These are phyloP conservation scores for Pollenia amentaria DNA, from an alignment of 2,888 invertebrate genomes.

Conservation along the genomic window DNA sequence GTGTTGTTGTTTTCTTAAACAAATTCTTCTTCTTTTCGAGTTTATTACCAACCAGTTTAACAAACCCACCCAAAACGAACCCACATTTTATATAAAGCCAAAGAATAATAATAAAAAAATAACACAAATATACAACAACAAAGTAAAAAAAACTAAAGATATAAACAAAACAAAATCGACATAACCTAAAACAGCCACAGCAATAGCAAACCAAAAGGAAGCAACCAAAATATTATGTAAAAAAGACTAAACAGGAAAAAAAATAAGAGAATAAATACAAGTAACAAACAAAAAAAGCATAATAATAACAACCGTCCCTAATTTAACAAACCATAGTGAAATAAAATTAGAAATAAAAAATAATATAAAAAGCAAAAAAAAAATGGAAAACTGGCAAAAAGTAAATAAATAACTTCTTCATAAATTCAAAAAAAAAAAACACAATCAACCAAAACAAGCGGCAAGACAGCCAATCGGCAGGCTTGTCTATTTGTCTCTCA, in stretches of 20 bases:
- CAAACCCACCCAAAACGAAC: constrained; percentile 70
- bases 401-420: constrained; percentile 27
- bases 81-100: constrained; percentile 59
- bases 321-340: constrained; percentile 29
- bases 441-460: not conserved
- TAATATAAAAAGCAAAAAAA: constrained; percentile 6
- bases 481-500: not conserved
- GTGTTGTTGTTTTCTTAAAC: constrained; percentile 15
- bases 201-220: constrained; percentile 3
- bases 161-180: constrained; percentile 30
- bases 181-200: constrained; percentile 29
- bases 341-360: constrained; percentile 45
- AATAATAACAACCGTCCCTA: constrained; percentile 67
- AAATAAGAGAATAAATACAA: constrained; percentile 6
- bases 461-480: constrained; percentile 1
- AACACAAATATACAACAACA: not conserved
- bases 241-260: constrained; percentile 4
- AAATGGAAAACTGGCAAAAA: constrained; percentile 18
- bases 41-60: constrained; percentile 57
- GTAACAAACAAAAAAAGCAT: constrained; percentile 1
- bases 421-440: not conserved
- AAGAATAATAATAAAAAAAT: constrained; percentile 20
- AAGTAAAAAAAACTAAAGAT: constrained; percentile 31
- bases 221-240: constrained; percentile 18
- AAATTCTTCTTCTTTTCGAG: constrained; percentile 28